Evolutionary conservation across 2,113 vertebrate species (phyloP).

Genomic region (Aix galericulata): DNA sequence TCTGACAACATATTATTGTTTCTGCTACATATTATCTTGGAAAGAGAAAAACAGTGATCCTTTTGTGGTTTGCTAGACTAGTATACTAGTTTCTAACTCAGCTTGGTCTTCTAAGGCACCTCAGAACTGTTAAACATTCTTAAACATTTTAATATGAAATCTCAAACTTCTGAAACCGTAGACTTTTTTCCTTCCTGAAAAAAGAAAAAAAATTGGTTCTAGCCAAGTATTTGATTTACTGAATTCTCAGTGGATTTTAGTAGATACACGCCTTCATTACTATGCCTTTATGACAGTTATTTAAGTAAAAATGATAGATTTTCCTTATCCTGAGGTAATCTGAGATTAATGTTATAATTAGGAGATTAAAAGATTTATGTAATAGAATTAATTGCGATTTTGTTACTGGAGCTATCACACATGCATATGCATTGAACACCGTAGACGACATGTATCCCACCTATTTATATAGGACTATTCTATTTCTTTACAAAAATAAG

Average conservation of each 20-base stretch:
- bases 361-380: neutral
- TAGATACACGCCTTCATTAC: neutral
- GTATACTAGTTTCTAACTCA: neutral
- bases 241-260: neutral
- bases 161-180: neutral
- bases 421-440: neutral
- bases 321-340: neutral
- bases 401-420: neutral
- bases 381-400: neutral
- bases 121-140: too few relatives aligned
- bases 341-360: neutral
- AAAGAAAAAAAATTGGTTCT: neutral
- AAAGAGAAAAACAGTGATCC: neutral
- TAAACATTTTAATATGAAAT: neutral
- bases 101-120: neutral
- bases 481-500: constrained; percentile 23
- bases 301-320: neutral
- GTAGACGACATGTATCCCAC: neutral
- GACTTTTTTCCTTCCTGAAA: neutral
- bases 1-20: neutral
- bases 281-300: neutral
- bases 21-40: neutral
- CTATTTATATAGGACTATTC: neutral
- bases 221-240: neutral
- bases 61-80: neutral